Base-by-base conservation (phyloP, 2,113 vertebrate species). In the Lynx canadensis region DNA sequence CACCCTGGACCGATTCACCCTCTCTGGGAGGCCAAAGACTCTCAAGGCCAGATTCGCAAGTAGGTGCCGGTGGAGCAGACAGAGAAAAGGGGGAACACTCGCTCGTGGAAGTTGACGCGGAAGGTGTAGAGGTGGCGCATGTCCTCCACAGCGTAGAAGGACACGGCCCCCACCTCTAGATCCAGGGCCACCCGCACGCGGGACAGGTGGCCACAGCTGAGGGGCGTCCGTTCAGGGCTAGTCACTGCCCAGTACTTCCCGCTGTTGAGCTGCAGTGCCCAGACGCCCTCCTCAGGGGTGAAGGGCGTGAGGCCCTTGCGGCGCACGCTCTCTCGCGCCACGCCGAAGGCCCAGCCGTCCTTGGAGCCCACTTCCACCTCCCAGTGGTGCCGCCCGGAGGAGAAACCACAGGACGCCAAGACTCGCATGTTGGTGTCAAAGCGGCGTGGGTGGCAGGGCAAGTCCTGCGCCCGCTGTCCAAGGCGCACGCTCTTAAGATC, bases 281-380 rank as follows among this genome's bases (percentile, higher is more conserved):
- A 99, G 50, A 99, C 98, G 0, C 99, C 99, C 71, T 99, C 98
- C n/a, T 99, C 98, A 0, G 99, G 99, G 0, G 98, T 98, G 83
- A 99, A 99, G 60, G 98, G 98, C 0, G 98, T 99, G 78, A 99
- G 94, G 0, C 99, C 99, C 94, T 99, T 99, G 96, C 99, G 98
- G 18, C 98, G 94, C 0, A 99, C 97, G 0, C 99, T 99, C 23
- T 99, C 99, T 0, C 93, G 98, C 93, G 99, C 99, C 97, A 99
- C 99, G 0, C 99, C 99, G 0, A 99, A 98, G 33, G 99, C 99
- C 99, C 99, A 99, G 89, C 99, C 99, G 0, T 99, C 99, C 15
- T 99, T 93, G 0, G 98, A 95, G 0, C 99, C 99, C 91, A 99
- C 99, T 83, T 99, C 99, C 93, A 99, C 99, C 36, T 99, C 99